Base-by-base conservation (phyloP, 2,113 vertebrate species). In the Hassar affinis region DNA sequence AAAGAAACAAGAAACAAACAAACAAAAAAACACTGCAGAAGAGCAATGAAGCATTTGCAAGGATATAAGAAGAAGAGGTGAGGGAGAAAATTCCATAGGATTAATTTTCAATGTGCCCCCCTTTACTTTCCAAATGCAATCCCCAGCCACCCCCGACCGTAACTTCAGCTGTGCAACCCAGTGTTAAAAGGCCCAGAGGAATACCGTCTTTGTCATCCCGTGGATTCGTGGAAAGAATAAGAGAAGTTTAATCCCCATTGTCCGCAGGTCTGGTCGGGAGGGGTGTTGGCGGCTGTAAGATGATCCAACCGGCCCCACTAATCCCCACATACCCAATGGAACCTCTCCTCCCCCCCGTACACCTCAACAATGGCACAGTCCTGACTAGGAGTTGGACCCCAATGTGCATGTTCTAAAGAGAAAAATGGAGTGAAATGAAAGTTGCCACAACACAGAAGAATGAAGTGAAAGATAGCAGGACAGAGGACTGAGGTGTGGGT, bases 181-280 rank as follows among this genome's bases (percentile, higher is more conserved):
- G 91, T 94, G 93, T 93, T 93, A 93, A 94, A 94, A 94, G 93
- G 94, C 93, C 94, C 94, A 91, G 92, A 94, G 93, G 93, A 95
- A 94, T 95, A 94, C 93, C 91, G 92, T 95, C 93, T 94, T 95
- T 95, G 94, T 95, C 93, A 94, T 94, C 90, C 91, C 90, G 92
- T 91, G 90, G 92, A 94, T 94, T 92, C 91, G 90, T 91, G 89
- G 87, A 89, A 93, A 94, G 94, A 95, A 95, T 94, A 93, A 94
- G 93, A 95, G 93, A 95, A 95, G 93, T 94, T 94, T 95, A 95
- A 95, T 95, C 94, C 94, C 94, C 91, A 95, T 95, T 95, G 94
- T 95, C 94, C 92, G 81, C 51, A 86, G 92, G 91, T 92, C 92
- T 93, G 85, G 86, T 85, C 78, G 86, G 90, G 84, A 88, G 86